Evolutionary conservation across 2,113 vertebrate genomes (phyloP), one percentile per base, ranked within the genome.

Genomic region (Pterocles gutturalis): DNA sequence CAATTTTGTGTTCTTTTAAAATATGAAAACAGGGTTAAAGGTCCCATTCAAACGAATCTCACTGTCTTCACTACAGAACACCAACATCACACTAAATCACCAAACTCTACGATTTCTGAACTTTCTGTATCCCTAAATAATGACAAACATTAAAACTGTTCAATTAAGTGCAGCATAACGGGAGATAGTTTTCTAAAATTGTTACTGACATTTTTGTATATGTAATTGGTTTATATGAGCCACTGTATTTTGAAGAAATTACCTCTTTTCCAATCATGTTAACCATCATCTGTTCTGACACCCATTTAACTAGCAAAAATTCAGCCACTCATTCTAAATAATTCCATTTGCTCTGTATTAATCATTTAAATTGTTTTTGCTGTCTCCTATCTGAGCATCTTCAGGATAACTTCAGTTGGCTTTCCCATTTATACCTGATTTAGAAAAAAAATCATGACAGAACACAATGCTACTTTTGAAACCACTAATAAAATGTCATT

Each of bases 401-500:
- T 83, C 73, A 85, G 79, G 65, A 94, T 64, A 97, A 66, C 10
- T 66, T 95, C 89, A 48, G 36, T 13, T 76, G 79, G 19, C 93
- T 94, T 95, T 78, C 82, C 69, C 48, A 90, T 71, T 65, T 73
- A 80, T 54, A 95, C 17, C 31, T 69, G 46, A 88, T 93, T 93
- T 69, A 73, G 45, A 73, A 95, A 67, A 73, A 91, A 82, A 85
- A 76, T 62, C 21, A 19, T 96, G 81, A 97, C 71, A 96, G 64
- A 94, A 83, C 62, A 82, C 57, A 95, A 86, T 57, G 83, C 41
- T 73, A 81, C 41, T 96, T 96, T 28, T 70, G 54, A 97, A 97
- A 90, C 20, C 41, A 86, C 81, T 66, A 93, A 92, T 80, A 90
- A 97, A 93, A 90, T 90, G 26, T 75, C 80, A 95, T 83, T 91